Evolutionary conservation across 2,888 invertebrate genomes (phyloP).

Genomic region (Cheilosia impressa): DNA sequence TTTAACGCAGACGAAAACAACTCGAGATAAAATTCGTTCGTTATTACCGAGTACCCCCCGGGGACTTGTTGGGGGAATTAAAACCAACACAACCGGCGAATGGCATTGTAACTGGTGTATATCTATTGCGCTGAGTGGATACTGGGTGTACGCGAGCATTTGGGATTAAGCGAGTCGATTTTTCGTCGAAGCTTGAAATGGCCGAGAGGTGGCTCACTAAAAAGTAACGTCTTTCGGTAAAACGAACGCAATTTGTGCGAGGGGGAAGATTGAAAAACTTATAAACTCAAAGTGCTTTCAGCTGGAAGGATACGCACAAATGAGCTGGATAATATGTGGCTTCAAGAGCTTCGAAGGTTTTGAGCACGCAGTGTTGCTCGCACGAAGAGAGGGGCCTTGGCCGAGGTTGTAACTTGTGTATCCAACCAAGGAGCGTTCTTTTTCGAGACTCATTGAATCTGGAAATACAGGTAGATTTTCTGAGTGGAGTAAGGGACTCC

Average conservation of each 20-base stretch:
- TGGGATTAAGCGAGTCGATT: background rate
- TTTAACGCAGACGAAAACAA: constrained; percentile 46
- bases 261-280: background rate
- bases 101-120: background rate
- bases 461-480: too few species aligned
- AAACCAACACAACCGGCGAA: constrained; percentile 27
- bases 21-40: constrained; percentile 43
- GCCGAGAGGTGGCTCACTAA: background rate
- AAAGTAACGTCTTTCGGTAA: background rate
- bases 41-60: constrained; percentile 46
- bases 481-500: too few species aligned
- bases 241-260: background rate
- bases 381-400: too few species aligned
- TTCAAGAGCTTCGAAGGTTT: too few species aligned
- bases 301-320: background rate
- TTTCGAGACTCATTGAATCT: too few species aligned
- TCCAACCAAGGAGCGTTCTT: too few species aligned
- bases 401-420: too few species aligned
- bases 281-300: background rate
- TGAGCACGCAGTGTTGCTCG: too few species aligned
- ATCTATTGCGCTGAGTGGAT: background rate
- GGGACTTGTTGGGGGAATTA: constrained; percentile 48
- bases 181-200: background rate
- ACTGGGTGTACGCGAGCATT: background rate
- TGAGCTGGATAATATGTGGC: too few species aligned